These are phyloP conservation scores for Colletes collaris DNA, from an alignment of 2,888 invertebrate species.

Conservation along the genomic window DNA sequence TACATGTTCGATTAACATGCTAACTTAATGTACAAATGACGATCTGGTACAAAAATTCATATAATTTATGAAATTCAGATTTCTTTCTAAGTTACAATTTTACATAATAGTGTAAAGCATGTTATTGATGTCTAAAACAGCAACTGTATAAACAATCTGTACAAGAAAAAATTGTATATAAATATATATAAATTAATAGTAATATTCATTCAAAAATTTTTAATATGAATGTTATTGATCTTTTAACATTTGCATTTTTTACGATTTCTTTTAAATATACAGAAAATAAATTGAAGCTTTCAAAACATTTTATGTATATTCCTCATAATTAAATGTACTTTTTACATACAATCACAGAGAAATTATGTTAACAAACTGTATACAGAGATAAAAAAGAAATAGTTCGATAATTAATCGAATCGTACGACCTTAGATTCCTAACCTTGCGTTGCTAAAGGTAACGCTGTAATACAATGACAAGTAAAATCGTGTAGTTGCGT, in stretches of 20 bases:
- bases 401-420: slow-evolving; percentile 30
- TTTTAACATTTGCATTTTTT: slow-evolving; percentile 15
- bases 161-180: slow-evolving; percentile 45
- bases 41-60: slow-evolving; percentile 61
- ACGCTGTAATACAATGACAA: slow-evolving; percentile 51
- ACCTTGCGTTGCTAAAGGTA: slow-evolving; percentile 46
- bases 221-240: not conserved
- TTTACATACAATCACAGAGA: not conserved
- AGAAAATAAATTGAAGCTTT: not conserved
- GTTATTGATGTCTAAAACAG: slow-evolving; percentile 32
- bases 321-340: not conserved
- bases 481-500: slow-evolving; percentile 69
- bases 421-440: slow-evolving; percentile 26
- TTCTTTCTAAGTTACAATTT: slow-evolving; percentile 46
- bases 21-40: slow-evolving; percentile 61
- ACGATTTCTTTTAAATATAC: too few species aligned
- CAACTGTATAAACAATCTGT: slow-evolving; percentile 43
- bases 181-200: slow-evolving; percentile 43
- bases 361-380: not conserved
- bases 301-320: not conserved
- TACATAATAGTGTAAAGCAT: slow-evolving; percentile 33
- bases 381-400: slow-evolving; percentile 7
- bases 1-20: slow-evolving; percentile 51
- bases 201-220: slow-evolving; percentile 22
- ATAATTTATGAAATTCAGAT: slow-evolving; percentile 48